phyloP scores from a whole-genome alignment of 2,888 invertebrate species.

The Penaeus monodon region DNA sequence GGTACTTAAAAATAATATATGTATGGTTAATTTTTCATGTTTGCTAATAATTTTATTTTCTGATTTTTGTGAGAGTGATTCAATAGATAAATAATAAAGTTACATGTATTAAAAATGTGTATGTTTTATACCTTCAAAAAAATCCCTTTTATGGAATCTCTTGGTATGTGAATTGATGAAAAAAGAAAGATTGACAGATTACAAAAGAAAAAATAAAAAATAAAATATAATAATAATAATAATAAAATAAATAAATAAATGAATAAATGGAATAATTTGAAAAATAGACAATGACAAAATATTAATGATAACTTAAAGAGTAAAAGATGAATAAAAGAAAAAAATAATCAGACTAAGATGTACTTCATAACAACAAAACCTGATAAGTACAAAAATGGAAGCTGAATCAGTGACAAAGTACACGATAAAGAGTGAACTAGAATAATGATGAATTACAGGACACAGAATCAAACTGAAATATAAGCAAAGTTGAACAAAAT shows the following conservation, averaged over 20 bases:
- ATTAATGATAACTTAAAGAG: not conserved
- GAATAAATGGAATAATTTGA: no score
- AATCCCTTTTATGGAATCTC: not conserved
- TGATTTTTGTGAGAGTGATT: constrained; percentile 64
- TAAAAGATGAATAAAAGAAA: not conserved
- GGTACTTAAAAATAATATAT: constrained; percentile 60
- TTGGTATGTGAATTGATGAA: not conserved
- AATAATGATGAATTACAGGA: no score
- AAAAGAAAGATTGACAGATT: not conserved
- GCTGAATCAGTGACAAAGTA: not conserved
- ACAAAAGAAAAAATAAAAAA: not conserved
- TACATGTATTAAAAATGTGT: constrained; percentile 55
- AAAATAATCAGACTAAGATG: not conserved
- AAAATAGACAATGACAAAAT: not conserved
- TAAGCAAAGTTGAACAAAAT: no score
- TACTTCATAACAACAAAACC: not conserved
- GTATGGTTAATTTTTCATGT: constrained; percentile 64
- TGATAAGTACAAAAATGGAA: not conserved
- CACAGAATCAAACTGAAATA: no score
- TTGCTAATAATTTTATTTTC: constrained; percentile 64
- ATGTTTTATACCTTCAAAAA: constrained; percentile 10
- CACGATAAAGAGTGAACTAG: not conserved
- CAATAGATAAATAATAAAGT: constrained; percentile 64
- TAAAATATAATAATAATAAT: no score
- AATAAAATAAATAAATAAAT: no score